Evolutionary conservation across 1,140 invertebrate species (phyloP).

Genomic region (Prorops nasuta): DNA sequence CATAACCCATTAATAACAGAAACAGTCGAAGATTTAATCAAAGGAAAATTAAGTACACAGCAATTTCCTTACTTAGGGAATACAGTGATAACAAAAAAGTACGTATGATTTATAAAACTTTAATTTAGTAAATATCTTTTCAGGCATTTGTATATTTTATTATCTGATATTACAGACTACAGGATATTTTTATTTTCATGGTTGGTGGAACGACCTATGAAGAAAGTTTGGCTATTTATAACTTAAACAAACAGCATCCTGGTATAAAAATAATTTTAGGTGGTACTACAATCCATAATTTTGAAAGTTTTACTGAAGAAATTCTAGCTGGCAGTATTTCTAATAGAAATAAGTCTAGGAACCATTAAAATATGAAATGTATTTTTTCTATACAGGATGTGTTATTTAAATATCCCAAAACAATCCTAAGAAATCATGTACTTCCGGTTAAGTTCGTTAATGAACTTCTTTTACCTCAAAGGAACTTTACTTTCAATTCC

Average conservation of each 20-base stretch:
- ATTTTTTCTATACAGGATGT: no score
- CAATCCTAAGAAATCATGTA: no score
- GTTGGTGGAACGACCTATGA: constrained; percentile 97
- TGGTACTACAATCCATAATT: constrained; percentile 90
- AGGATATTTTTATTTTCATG: constrained; percentile 93
- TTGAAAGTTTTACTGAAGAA: constrained; percentile 75
- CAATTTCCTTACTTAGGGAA: constrained; percentile 78
- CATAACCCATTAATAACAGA: constrained; percentile 85
- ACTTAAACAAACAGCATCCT: constrained; percentile 72
- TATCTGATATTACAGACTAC: constrained; percentile 59
- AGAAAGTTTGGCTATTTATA: constrained; percentile 86
- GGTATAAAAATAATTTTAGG: constrained; percentile 83
- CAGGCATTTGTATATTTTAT: background rate
- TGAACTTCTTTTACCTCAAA: no score
- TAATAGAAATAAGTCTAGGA: background rate
- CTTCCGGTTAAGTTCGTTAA: no score
- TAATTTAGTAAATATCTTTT: background rate
- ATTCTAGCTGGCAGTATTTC: constrained; percentile 56
- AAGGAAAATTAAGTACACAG: constrained; percentile 80
- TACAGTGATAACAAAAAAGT: constrained; percentile 47
- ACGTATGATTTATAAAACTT: constrained; percentile 10
- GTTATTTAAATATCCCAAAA: no score
- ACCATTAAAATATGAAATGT: no score
- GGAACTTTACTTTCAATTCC: no score
- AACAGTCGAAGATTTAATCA: constrained; percentile 84